Conservation (phyloP, 1,140 invertebrate species). For the Macrobrachium rosenbergii region DNA sequence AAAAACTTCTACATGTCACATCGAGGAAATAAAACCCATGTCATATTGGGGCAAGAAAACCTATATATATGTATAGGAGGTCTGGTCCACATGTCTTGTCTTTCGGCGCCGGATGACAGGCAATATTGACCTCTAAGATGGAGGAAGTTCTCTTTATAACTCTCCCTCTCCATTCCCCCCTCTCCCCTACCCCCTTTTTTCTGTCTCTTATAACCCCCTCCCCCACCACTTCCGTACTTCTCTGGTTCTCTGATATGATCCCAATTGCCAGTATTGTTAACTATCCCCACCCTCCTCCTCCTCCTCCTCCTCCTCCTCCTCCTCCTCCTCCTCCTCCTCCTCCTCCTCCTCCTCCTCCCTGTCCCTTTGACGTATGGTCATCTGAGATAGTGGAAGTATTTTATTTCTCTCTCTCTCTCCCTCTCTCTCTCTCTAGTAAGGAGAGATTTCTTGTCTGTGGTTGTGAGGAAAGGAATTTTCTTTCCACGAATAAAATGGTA, state of each 20-base stretch:
- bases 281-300: not conserved
- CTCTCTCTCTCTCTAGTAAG: slow-evolving; percentile 1
- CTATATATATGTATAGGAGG: too few species aligned
- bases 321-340: not conserved
- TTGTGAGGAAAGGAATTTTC: not conserved
- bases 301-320: not conserved
- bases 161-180: too few species aligned
- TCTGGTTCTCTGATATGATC: not conserved
- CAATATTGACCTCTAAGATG: too few species aligned
- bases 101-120: not conserved
- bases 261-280: not conserved
- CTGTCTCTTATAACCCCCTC: not conserved
- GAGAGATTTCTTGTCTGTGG: not conserved
- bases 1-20: too few species aligned
- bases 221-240: not conserved
- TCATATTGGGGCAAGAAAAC: too few species aligned
- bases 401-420: slow-evolving; percentile 1
- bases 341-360: not conserved
- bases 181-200: not conserved
- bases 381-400: not conserved
- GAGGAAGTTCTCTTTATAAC: not conserved
- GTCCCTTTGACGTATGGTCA: not conserved
- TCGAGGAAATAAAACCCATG: too few species aligned
- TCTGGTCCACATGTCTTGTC: not conserved
- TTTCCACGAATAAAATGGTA: too few species aligned